Evolutionary conservation across 23 tunicate genomes (phyloP), one percentile per base, ranked within the genome.

Genomic region (Pegea sp.): DNA sequence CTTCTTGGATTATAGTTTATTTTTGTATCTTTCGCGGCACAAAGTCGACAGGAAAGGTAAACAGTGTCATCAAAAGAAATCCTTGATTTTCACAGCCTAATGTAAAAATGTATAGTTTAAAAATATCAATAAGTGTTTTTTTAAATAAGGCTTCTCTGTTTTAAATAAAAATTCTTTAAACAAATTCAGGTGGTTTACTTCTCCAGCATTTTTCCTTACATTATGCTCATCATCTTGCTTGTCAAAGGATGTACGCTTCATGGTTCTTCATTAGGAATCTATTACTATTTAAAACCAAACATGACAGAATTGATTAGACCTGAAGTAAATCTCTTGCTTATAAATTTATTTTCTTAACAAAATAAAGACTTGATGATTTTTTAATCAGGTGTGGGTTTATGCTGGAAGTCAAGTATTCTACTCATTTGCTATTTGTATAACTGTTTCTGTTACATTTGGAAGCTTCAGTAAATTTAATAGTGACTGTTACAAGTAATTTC

Each of bases 1-100:
- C 46, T 3, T 55, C 92, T 1, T 78, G 92, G 92, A 60, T 78
- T 26, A 29, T 64, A 21, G 43, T 63, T 7, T 78, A 78, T 52
- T 60, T 78, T 18, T 78, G 92, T 48, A 65, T 78, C 24, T 70
- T 78, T 33, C 65, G 65, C 29, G 92, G 92, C 29, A 74, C 70
- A 0, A 64, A 68, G 27, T 69, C 78, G 48, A 52, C 77, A 13
- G 92, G 92, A 59, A 78, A 70, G 72, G 92, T 78, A 24, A 50
- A 58, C 16, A 19, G 19, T n/a, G n/a, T n/a, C n/a, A 23, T 11
- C 6, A 7, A 5, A 8, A 5, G 26, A 7, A 23, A 7, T 24
- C 6, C 5, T 7, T 26, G 24, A 6, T 6, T 56, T 56, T 56
- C 11, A 7, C 8, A 7, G 48, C 48, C n/a, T n/a, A n/a, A n/a